Base-by-base conservation (phyloP, 2,797 vertebrate genomes). In the Peromyscus melanophrys region DNA sequence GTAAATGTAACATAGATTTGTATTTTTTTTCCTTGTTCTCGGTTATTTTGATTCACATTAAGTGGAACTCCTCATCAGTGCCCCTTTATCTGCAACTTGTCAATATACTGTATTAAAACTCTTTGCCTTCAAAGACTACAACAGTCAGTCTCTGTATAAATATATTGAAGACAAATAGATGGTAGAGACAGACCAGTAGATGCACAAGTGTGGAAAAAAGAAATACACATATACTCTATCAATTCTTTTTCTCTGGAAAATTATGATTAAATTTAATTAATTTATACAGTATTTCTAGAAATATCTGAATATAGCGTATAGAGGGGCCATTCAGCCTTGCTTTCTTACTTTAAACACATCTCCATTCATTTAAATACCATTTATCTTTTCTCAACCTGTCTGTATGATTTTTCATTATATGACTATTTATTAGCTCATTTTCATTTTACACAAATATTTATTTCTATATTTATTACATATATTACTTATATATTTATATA, bases 11-110 rank as follows among this genome's bases (percentile, higher is more conserved):
- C 2, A n/a, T 19, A 63, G 0, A 12, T 6, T 23, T 73, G 4
- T 21, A 23, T 4, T 43, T 16, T 7, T 7, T 55, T 7, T 55
- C 2, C n/a, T 78, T 23, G 12, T 73, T 52, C 63, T 49, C 1
- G 1, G 12, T n/a, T 2, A 40, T 75, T 91, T 21, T 31, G 10
- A 76, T 49, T 67, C 16, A 67, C 49, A 14, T 46, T 69, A 6
- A 78, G 4, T 73, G 8, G 12, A 4, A 19, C 2, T 40, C 13
- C 12, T 16, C 46, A 57, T 37, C 21, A 29, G 2, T 11, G 17
- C 2, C 17, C 0, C 0, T 37, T 4, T 3, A 25, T 69, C 9
- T 86, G 3, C 4, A 40, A 2, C 25, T 93, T 78, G 9, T 7
- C 4, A 5, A 1, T 12, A 76, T 46, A 76, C 11, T 43, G 23